Evolutionary conservation across 2,113 vertebrate genomes (phyloP), one percentile per base, ranked within the genome.

Genomic region (Epinephelus moara): DNA sequence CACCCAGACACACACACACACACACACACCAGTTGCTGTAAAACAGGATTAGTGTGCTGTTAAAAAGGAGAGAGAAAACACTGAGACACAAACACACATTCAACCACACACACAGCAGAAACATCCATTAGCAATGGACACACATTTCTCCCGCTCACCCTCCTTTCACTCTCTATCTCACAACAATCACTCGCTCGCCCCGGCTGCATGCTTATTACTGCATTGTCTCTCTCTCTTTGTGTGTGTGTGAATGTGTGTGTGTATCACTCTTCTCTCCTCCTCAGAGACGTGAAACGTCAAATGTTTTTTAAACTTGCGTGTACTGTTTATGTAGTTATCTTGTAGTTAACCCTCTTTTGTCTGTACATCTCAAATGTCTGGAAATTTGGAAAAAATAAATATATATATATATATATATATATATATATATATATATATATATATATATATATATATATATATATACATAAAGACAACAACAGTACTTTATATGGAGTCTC

Each of bases 71-170:
- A 68, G 66, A 72, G 74, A 85, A 85, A 81, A 85, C 69, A 73
- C 15, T 40, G 40, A 72, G 64, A 74, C 74, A 79, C 87, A 86
- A 82, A 88, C 80, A 70, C 82, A 86, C 68, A 88, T 82, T 90
- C 84, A 91, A 66, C 81, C 84, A 82, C 84, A 88, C 84, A 17
- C 74, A 84, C 81, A 84, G 84, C 89, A 90, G 89, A 90, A 91
- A 81, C 84, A 87, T 92, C 86, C 89, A 92, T 92, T 91, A 91
- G 85, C 64, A 53, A 90, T 85, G 84, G 80, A 82, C 80, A 62
- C 37, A 50, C 72, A 70, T 27, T 37, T 70, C 79, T 25, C 67
- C 49, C 70, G 9, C 69, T 69, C 70, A 2, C 56, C 33, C 60
- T 57, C 69, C 57, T 67, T 61, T 66, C 67, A 66, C 77, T 68